Conservation (phyloP, 1,140 invertebrate species). For the Eulimnadia texana region DNA sequence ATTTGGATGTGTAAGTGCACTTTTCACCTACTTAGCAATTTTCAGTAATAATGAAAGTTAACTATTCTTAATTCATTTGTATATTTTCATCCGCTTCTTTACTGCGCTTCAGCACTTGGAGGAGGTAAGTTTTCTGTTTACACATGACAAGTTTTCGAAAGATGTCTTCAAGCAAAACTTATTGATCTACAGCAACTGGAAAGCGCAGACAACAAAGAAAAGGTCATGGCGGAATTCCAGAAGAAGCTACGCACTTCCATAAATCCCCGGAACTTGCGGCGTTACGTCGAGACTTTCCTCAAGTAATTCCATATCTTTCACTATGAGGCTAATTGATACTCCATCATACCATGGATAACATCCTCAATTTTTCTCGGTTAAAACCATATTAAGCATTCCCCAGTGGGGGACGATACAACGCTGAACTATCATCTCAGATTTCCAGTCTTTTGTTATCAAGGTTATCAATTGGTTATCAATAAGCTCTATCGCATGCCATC, state of each 20-base stretch:
- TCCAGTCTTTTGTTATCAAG: too few species aligned
- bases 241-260: conserved; percentile 54
- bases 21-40: not conserved
- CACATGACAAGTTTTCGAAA: too few species aligned
- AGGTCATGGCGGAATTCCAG: conserved; percentile 60
- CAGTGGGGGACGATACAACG: too few species aligned
- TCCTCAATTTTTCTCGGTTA: not conserved
- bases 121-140: not conserved
- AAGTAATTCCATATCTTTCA: conserved; percentile 40
- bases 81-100: not conserved
- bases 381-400: too few species aligned
- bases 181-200: conserved; percentile 45
- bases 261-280: conserved; percentile 68
- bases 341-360: not conserved
- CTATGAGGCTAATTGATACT: not conserved
- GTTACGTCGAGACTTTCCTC: conserved; percentile 67
- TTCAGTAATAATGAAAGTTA: not conserved
- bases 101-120: not conserved
- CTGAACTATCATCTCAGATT: too few species aligned
- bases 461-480: too few species aligned
- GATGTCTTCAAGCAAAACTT: too few species aligned
- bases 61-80: conserved; percentile 1
- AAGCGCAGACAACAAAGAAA: conserved; percentile 41
- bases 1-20: conserved; percentile 71
- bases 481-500: too few species aligned